Percentiles rank a stretch among this genome's conserved stretches.
phyloP scores from a whole-genome alignment of 1,140 invertebrate species.

The Zaprionus kolodkinae region DNA sequence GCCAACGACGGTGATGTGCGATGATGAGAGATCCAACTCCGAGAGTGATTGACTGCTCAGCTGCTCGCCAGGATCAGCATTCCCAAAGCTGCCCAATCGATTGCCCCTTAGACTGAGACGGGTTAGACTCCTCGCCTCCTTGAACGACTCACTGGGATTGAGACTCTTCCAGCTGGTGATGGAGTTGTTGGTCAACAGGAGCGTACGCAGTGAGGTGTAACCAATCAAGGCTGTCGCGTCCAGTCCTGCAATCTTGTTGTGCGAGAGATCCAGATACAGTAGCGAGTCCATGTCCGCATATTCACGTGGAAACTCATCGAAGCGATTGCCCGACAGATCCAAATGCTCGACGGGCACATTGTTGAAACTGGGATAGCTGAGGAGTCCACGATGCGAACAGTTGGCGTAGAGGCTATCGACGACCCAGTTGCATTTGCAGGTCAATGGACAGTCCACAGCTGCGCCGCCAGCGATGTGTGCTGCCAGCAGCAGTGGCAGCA shows the following conservation, averaged over 20 bases:
- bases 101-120: constrained; percentile 85
- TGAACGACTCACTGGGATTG: constrained; percentile 84
- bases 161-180: constrained; percentile 86
- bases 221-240: constrained; percentile 84
- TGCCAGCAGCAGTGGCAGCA: not conserved
- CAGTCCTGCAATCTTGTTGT: constrained; percentile 85
- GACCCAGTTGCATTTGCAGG: constrained; percentile 80
- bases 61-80: constrained; percentile 70
- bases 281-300: constrained; percentile 84
- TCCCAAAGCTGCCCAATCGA: constrained; percentile 85
- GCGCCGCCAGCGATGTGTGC: not conserved
- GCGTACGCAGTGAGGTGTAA: constrained; percentile 84
- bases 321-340: constrained; percentile 85
- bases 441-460: constrained; percentile 69
- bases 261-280: constrained; percentile 85
- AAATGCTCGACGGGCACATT: constrained; percentile 85
- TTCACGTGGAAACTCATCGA: constrained; percentile 85
- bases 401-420: constrained; percentile 72
- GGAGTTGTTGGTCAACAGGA: constrained; percentile 86
- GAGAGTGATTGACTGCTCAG: constrained; percentile 85
- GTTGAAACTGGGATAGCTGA: constrained; percentile 82
- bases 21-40: constrained; percentile 85
- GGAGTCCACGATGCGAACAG: constrained; percentile 84
- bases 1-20: constrained; percentile 85
- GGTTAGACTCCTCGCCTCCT: constrained; percentile 84